Conservation (phyloP, 2,797 vertebrate genomes). For the Oophaga sylvatica region DNA sequence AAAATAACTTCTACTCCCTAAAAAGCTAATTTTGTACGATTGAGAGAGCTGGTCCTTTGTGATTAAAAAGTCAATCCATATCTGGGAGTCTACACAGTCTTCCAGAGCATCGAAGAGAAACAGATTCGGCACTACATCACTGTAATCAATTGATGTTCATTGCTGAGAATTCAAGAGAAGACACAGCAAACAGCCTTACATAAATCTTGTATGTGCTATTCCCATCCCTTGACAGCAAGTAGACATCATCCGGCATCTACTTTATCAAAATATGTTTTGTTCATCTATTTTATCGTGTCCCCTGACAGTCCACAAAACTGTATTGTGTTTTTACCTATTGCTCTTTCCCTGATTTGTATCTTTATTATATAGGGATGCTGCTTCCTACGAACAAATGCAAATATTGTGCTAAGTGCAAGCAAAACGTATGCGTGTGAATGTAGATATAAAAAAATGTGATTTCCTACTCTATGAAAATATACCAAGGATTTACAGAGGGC, state of each 20-base stretch:
- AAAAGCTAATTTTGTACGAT: conserved; percentile 29
- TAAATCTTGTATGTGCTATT: conserved; percentile 41
- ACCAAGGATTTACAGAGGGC: no score
- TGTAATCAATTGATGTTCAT: conserved; percentile 52
- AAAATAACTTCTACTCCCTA: conserved; percentile 38
- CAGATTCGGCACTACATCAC: conserved; percentile 37
- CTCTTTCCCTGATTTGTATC: conserved; percentile 23
- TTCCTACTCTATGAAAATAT: no score
- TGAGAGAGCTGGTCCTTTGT: conserved; percentile 21
- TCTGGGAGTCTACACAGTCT: conserved; percentile 34
- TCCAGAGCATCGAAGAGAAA: conserved; percentile 21
- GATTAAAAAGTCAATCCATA: conserved; percentile 38
- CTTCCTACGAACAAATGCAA: neutral
- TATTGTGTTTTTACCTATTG: neutral
- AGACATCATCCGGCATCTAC: conserved; percentile 10
- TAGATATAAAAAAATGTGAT: neutral
- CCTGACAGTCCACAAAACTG: neutral
- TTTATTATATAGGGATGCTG: conserved; percentile 22
- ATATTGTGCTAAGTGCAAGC: no score
- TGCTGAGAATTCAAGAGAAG: conserved; percentile 20
- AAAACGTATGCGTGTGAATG: neutral
- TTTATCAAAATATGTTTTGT: conserved; percentile 37
- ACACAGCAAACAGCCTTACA: conserved; percentile 10
- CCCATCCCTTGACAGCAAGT: conserved; percentile 30
- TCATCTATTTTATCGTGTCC: conserved; percentile 22